Conservation (phyloP, 2,888 invertebrate species). For the Mechanitis mazaeus region DNA sequence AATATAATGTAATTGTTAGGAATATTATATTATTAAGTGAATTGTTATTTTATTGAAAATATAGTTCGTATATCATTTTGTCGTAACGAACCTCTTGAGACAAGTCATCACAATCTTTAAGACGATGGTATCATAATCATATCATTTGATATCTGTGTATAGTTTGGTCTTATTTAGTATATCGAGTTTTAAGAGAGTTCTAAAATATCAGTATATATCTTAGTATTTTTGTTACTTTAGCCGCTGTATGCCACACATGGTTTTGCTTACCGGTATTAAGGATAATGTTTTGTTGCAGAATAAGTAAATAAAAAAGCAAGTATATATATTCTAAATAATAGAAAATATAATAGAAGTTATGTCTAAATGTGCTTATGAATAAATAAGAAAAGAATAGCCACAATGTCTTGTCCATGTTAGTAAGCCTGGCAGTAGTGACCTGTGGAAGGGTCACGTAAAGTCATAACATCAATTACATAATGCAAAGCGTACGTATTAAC, state of each 20-base stretch:
- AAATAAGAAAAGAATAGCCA: neutral
- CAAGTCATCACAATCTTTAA: neutral
- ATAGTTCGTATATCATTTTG: neutral
- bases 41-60: neutral
- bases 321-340: too few relatives aligned
- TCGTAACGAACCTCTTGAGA: neutral
- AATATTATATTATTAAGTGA: neutral
- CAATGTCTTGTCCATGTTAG: constrained; percentile 7
- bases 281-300: too few relatives aligned
- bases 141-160: neutral
- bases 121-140: neutral
- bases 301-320: too few relatives aligned
- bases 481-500: constrained; percentile 26
- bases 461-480: constrained; percentile 28
- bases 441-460: constrained; percentile 16
- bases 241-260: too few relatives aligned
- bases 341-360: neutral
- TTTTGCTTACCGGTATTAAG: too few relatives aligned
- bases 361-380: neutral
- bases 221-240: too few relatives aligned
- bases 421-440: constrained; percentile 7
- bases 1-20: too few relatives aligned
- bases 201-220: neutral
- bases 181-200: neutral
- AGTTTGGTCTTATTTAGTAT: neutral